phyloP scores from a whole-genome alignment of 2,113 vertebrate genomes.

The Numida meleagris region DNA sequence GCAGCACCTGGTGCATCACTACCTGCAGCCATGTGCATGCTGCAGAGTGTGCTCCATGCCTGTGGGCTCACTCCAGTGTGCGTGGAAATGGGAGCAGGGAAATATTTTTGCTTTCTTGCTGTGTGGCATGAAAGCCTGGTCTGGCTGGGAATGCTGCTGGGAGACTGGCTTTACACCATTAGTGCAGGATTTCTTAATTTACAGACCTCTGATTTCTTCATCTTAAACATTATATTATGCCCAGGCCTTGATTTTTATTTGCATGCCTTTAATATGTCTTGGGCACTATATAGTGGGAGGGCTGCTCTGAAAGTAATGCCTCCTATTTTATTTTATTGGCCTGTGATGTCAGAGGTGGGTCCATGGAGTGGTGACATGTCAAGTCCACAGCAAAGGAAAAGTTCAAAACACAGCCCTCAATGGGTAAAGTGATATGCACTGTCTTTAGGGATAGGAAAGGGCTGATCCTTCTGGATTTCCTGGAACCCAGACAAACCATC shows the following conservation, averaged over 20 bases:
- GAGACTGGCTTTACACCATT: background rate
- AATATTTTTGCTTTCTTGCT: constrained; percentile 1
- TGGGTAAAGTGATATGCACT: too few species aligned
- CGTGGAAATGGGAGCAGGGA: background rate
- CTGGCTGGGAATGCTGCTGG: background rate
- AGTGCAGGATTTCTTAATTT: constrained; percentile 25
- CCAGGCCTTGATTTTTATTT: background rate
- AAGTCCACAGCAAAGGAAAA: too few species aligned
- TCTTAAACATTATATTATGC: background rate
- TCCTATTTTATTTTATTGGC: background rate
- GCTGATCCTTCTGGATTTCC: too few species aligned
- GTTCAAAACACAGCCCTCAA: too few species aligned
- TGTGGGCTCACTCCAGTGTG: background rate
- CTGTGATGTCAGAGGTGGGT: background rate
- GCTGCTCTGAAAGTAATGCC: background rate
- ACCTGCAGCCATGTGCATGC: background rate
- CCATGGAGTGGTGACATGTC: too few species aligned
- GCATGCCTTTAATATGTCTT: background rate
- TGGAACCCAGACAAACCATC: too few species aligned
- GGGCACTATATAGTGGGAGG: background rate
- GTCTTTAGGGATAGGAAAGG: too few species aligned
- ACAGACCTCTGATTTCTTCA: background rate
- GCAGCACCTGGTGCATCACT: background rate
- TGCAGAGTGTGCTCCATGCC: background rate
- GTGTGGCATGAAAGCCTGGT: background rate